These are phyloP conservation scores for Elymnias hypermnestra DNA, from an alignment of 1,140 invertebrate genomes.

Conservation along the genomic window DNA sequence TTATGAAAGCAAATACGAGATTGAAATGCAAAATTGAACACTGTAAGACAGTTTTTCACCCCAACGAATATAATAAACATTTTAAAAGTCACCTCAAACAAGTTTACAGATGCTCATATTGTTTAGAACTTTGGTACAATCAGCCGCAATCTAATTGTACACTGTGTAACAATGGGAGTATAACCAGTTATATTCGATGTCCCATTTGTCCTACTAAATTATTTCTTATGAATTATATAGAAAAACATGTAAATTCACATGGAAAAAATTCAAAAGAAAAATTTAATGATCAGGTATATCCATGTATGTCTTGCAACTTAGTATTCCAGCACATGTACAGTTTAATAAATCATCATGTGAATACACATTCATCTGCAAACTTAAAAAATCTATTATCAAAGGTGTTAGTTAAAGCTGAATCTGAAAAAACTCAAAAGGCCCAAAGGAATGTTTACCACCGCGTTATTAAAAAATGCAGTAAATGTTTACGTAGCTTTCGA, in stretches of 20 bases:
- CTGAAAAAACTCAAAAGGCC: conserved; percentile 12
- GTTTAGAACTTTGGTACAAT: conserved; percentile 33
- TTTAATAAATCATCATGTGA: conserved; percentile 46
- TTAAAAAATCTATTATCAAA: conserved; percentile 19
- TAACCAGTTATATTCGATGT: conserved; percentile 48
- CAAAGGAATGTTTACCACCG: conserved; percentile 32
- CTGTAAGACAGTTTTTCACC: conserved; percentile 57
- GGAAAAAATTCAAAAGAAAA: conserved; percentile 11
- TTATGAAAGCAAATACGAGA: conserved; percentile 65
- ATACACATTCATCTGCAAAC: conserved; percentile 27
- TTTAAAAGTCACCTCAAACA: conserved; percentile 65
- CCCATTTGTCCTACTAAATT: conserved; percentile 48
- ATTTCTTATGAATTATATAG: conserved; percentile 38
- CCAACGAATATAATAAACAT: conserved; percentile 61
- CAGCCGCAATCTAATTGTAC: conserved; percentile 7
- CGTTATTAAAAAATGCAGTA: conserved; percentile 45
- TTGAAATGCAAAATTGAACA: conserved; percentile 52
- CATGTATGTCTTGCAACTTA: conserved; percentile 50
- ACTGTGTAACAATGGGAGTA: conserved; percentile 8
- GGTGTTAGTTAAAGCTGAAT: conserved; percentile 14
- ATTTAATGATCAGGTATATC: conserved; percentile 29
- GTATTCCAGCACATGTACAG: conserved; percentile 29
- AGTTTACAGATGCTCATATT: conserved; percentile 59
- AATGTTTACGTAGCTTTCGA: conserved; percentile 43
- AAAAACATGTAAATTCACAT: conserved; percentile 48